phyloP scores from a whole-genome alignment of 2,888 invertebrate species.

The Andrena trimmerana region DNA sequence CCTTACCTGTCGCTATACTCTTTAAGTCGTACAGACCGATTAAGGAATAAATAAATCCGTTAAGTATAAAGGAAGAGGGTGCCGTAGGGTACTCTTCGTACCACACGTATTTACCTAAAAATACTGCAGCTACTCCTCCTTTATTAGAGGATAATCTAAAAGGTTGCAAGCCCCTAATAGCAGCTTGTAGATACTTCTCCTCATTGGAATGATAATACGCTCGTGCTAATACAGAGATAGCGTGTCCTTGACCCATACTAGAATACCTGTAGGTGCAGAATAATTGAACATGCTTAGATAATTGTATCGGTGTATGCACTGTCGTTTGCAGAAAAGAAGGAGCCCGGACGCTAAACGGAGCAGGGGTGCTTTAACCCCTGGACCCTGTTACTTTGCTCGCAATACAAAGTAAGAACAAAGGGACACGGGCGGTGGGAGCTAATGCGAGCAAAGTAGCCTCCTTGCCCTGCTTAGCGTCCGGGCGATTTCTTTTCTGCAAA shows the following conservation, averaged over 20 bases:
- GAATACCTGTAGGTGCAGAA: constrained; percentile 89
- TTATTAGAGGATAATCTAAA: constrained; percentile 91
- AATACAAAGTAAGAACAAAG: too few relatives aligned
- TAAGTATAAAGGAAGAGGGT: constrained; percentile 97
- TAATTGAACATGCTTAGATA: background rate
- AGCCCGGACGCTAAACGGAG: too few relatives aligned
- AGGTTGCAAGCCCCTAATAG: constrained; percentile 92
- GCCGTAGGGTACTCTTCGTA: constrained; percentile 99
- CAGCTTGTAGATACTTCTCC: constrained; percentile 92
- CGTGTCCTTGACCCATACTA: constrained; percentile 99
- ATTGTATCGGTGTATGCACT: background rate
- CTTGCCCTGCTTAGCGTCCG: too few relatives aligned
- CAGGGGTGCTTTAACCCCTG: too few relatives aligned
- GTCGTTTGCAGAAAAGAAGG: too few relatives aligned
- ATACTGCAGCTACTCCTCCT: constrained; percentile 94
- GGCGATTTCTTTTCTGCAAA: too few relatives aligned
- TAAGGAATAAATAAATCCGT: constrained; percentile 99
- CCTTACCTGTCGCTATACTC: constrained; percentile 90
- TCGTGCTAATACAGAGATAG: constrained; percentile 96
- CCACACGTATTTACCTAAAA: constrained; percentile 95
- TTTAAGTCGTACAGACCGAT: constrained; percentile 98
- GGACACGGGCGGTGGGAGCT: too few relatives aligned
- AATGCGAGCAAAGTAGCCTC: too few relatives aligned
- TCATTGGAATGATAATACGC: constrained; percentile 95
- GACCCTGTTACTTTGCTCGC: too few relatives aligned